phyloP scores from a whole-genome alignment of 1,140 invertebrate species.

The Drepana arcuata region DNA sequence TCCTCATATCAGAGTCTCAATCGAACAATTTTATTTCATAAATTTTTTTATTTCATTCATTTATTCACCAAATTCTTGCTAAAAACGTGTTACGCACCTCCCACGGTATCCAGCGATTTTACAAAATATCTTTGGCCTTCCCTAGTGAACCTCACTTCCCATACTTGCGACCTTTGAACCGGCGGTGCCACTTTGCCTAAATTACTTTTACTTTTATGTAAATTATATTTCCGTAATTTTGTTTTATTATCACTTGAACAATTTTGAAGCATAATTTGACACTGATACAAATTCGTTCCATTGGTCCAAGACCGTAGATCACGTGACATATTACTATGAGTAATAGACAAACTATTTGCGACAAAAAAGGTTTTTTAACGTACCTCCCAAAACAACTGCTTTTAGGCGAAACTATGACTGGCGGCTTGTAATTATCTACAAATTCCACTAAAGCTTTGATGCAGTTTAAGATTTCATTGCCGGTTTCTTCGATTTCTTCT shows the following conservation, averaged over 20 bases:
- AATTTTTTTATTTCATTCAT: too few relatives aligned
- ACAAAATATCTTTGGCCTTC: constrained; percentile 49
- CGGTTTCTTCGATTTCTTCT: constrained; percentile 77
- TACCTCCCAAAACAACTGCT: too few relatives aligned
- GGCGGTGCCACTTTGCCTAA: constrained; percentile 42
- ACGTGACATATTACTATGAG: too few relatives aligned
- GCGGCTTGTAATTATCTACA: constrained; percentile 26
- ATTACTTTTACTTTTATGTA: background rate
- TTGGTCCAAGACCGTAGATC: too few relatives aligned
- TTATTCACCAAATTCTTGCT: too few relatives aligned
- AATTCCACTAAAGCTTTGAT: constrained; percentile 74
- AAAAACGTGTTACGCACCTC: constrained; percentile 28
- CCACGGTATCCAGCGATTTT: constrained; percentile 44
- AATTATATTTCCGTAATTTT: background rate
- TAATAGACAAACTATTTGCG: too few relatives aligned
- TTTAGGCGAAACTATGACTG: too few relatives aligned
- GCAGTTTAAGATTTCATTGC: constrained; percentile 76
- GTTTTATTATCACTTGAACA: background rate
- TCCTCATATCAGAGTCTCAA: too few relatives aligned
- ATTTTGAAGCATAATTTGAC: background rate
- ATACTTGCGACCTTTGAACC: constrained; percentile 37
- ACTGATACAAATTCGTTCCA: too few relatives aligned
- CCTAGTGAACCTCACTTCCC: constrained; percentile 44
- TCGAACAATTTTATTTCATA: too few relatives aligned
- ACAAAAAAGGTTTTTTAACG: too few relatives aligned